phyloP scores from a whole-genome alignment of 53 echinoderm and acorn worm species.

The Henricia sp. region DNA sequence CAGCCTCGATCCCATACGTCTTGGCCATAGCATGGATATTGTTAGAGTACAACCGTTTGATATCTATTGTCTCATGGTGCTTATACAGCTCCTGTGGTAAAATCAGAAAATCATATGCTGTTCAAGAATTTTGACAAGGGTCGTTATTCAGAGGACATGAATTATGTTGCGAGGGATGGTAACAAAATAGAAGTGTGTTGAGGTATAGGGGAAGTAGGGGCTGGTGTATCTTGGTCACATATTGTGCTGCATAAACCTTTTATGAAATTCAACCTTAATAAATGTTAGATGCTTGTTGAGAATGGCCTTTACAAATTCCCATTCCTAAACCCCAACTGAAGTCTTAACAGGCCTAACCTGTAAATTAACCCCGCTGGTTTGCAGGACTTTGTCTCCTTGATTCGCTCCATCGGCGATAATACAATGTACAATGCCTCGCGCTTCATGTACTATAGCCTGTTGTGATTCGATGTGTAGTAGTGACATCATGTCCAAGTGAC shows the following conservation, averaged over 20 bases:
- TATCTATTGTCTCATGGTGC: conserved; percentile 75
- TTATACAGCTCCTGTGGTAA: conserved; percentile 83
- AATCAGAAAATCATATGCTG: too few species aligned
- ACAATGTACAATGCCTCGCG: conserved; percentile 81
- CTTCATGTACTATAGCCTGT: conserved; percentile 77
- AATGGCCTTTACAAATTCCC: too few species aligned
- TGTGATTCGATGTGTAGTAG: conserved; percentile 66
- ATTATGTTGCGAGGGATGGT: too few species aligned
- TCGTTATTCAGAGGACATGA: too few species aligned
- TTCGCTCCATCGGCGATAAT: conserved; percentile 72
- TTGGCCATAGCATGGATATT: conserved; percentile 96
- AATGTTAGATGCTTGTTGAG: too few species aligned
- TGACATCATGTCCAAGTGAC: conserved; percentile 83
- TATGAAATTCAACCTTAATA: too few species aligned
- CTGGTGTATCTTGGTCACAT: too few species aligned
- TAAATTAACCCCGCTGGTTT: conserved; percentile 91
- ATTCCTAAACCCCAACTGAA: too few species aligned
- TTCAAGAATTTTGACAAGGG: too few species aligned
- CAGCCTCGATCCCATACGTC: conserved; percentile 95
- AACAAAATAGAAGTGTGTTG: too few species aligned
- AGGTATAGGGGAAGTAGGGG: too few species aligned
- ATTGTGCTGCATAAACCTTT: too few species aligned
- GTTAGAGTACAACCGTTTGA: conserved; percentile 87
- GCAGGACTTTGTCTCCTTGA: conserved; percentile 64
- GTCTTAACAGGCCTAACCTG: conserved; percentile 84